These are phyloP conservation scores for Steinernema feltiae DNA, from an alignment of 1,140 invertebrate species.

Conservation along the genomic window DNA sequence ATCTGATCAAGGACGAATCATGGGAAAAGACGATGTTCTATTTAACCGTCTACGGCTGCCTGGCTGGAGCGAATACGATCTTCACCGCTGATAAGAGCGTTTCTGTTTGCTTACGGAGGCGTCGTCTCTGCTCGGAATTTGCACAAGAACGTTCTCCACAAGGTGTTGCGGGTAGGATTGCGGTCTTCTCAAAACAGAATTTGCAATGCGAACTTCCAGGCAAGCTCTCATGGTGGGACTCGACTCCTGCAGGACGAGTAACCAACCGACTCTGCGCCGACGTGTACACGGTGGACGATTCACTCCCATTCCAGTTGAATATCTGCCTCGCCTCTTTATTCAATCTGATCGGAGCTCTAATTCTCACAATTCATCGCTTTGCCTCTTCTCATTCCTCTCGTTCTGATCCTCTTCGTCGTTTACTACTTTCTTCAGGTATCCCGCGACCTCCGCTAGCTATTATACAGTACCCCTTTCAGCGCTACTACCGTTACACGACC, in stretches of 20 bases:
- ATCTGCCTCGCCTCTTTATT: constrained; percentile 84
- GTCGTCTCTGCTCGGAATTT: constrained; percentile 76
- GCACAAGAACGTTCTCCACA: constrained; percentile 72
- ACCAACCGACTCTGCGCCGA: constrained; percentile 92
- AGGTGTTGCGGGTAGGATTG: constrained; percentile 78
- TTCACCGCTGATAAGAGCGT: constrained; percentile 82
- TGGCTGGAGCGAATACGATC: constrained; percentile 75
- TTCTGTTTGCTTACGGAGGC: constrained; percentile 90
- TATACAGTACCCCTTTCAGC: constrained; percentile 43
- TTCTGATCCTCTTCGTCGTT: constrained; percentile 43
- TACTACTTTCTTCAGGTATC: constrained; percentile 39
- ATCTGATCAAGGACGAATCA: background rate
- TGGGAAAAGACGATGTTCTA: constrained; percentile 40
- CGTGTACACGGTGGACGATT: constrained; percentile 84
- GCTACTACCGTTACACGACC: constrained; percentile 71
- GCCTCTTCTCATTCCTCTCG: constrained; percentile 69
- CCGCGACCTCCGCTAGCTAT: constrained; percentile 14
- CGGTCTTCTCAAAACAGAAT: background rate
- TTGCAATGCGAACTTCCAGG: constrained; percentile 64
- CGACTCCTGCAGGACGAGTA: constrained; percentile 77
- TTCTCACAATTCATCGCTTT: constrained; percentile 79
- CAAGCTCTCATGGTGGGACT: constrained; percentile 78
- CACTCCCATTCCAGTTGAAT: constrained; percentile 87
- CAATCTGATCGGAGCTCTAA: constrained; percentile 71
- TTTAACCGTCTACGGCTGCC: constrained; percentile 72